These are phyloP conservation scores for Punctoribates punctum DNA, from an alignment of 2,888 invertebrate genomes.

Conservation along the genomic window DNA sequence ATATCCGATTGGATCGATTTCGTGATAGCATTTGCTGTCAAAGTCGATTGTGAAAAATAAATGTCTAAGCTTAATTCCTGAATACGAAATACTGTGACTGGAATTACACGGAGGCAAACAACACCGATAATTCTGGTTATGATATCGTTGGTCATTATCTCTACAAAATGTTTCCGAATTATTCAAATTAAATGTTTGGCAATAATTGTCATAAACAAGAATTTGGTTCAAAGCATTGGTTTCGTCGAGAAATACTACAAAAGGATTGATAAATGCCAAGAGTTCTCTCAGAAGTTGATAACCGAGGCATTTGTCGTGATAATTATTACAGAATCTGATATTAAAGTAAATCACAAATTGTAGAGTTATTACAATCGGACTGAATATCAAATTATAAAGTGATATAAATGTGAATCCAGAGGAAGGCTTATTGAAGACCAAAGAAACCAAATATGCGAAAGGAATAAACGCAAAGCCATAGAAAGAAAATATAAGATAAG, in stretches of 20 bases:
- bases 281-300: neutral
- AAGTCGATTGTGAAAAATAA: neutral
- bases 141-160: neutral
- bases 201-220: neutral
- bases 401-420: constrained; percentile 44
- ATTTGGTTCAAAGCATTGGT: neutral
- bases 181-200: neutral
- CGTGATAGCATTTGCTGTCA: neutral
- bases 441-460: constrained; percentile 45
- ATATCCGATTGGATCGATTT: neutral
- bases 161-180: neutral
- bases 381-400: constrained; percentile 1
- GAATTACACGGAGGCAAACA: neutral
- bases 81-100: too few relatives aligned
- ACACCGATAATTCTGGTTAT: neutral
- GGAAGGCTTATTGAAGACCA: constrained; percentile 44
- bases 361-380: neutral
- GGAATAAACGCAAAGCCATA: constrained; percentile 47
- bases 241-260: neutral
- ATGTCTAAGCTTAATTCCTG: neutral
- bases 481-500: constrained; percentile 41
- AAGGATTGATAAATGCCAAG: neutral
- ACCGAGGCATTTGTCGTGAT: neutral
- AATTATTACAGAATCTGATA: neutral
- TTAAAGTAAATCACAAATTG: too few relatives aligned